Evolutionary conservation across 2,113 vertebrate genomes (phyloP).

Genomic region (Rana temporaria): DNA sequence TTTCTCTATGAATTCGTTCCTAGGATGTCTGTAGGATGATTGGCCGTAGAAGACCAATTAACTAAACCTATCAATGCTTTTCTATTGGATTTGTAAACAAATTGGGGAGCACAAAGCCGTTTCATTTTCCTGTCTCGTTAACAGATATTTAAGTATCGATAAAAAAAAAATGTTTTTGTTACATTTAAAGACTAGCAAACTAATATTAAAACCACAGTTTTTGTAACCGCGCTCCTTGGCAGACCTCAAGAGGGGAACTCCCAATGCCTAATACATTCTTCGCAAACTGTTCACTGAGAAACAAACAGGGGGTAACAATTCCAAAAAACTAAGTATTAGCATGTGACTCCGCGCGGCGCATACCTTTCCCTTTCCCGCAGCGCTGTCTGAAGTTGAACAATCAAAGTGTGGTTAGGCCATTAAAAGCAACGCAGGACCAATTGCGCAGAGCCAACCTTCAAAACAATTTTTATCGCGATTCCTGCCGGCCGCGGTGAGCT

Average conservation of each 20-base stretch:
- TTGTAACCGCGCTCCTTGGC: constrained; percentile 45
- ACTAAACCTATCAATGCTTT: not conserved
- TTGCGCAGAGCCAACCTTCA: not conserved
- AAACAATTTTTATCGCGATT: not conserved
- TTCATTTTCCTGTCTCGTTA: constrained; percentile 39
- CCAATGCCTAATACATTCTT: constrained; percentile 11
- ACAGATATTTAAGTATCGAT: constrained; percentile 50
- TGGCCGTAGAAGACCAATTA: not conserved
- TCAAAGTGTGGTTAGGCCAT: not conserved
- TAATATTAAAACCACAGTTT: constrained; percentile 39
- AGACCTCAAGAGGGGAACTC: constrained; percentile 31
- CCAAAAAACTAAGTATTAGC: constrained; percentile 30
- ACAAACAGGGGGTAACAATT: constrained; percentile 18
- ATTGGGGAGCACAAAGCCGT: constrained; percentile 5
- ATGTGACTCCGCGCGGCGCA: not conserved
- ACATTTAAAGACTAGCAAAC: constrained; percentile 43
- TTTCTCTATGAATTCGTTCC: too few species aligned
- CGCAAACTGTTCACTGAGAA: not conserved
- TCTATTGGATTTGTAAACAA: not conserved
- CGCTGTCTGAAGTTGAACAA: not conserved
- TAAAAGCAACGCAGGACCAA: not conserved
- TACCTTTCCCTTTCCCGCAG: not conserved
- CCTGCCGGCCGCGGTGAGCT: not conserved
- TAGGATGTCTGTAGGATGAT: too few species aligned
- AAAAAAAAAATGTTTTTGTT: constrained; percentile 41